Conservation (phyloP, 2,113 vertebrate genomes). For the Formicarius rufipectus region DNA sequence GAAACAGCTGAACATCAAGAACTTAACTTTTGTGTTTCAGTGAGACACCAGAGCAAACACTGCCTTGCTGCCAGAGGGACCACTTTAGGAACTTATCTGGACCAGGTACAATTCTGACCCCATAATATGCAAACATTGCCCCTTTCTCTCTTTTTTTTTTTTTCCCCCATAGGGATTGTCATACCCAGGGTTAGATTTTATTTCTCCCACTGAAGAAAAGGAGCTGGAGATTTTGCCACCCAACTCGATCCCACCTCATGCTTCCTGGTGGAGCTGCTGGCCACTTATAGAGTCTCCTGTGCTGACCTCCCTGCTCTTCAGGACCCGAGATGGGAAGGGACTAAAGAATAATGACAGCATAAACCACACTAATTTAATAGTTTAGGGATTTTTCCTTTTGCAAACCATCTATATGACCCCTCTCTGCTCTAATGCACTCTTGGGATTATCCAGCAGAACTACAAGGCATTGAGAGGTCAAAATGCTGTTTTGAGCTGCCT, state of each 20-base stretch:
- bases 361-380: background rate
- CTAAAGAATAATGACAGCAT: background rate
- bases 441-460: background rate
- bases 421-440: background rate
- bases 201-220: background rate
- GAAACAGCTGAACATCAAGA: background rate
- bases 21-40: background rate
- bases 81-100: rapidly evolving
- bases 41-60: background rate
- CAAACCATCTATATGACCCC: background rate
- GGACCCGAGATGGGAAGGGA: background rate
- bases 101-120: background rate
- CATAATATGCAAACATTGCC: background rate
- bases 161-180: background rate
- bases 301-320: background rate
- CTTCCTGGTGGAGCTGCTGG: background rate
- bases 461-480: background rate
- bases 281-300: background rate
- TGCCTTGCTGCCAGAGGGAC: background rate
- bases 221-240: background rate
- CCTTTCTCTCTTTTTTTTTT: background rate
- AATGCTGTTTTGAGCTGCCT: background rate
- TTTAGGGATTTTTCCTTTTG: background rate
- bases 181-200: background rate
- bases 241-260: rapidly evolving